phyloP scores from a whole-genome alignment of 1,140 invertebrate species.

The Metopolophium dirhodum region DNA sequence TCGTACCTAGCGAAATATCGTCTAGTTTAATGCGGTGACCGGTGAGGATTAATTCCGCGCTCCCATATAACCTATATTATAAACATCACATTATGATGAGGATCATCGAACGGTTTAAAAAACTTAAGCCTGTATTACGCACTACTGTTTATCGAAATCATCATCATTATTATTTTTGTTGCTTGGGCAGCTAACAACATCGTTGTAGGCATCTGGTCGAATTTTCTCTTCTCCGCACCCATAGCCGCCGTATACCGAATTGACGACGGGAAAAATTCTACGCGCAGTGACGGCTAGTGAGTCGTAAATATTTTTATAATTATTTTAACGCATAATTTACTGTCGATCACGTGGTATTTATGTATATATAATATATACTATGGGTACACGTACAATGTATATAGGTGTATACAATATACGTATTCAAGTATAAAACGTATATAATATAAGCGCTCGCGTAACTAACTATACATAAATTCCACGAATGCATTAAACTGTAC shows the following conservation, averaged over 20 bases:
- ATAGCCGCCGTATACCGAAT: neutral
- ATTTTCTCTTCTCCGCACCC: neutral
- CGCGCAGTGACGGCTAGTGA: neutral
- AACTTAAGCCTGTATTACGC: neutral
- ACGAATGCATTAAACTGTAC: neutral
- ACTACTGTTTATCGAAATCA: neutral
- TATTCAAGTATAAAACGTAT: neutral
- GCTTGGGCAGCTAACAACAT: neutral
- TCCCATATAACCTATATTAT: neutral
- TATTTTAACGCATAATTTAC: slow-evolving; percentile 54
- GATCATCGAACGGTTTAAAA: neutral
- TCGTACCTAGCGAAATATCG: neutral
- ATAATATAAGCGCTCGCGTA: neutral
- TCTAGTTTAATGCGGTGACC: neutral
- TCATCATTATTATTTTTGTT: neutral
- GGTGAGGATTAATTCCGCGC: neutral
- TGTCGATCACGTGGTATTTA: slow-evolving; percentile 10
- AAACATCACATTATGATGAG: neutral
- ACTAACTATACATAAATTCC: slow-evolving; percentile 13
- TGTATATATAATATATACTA: neutral
- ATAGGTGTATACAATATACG: neutral
- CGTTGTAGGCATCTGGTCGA: neutral
- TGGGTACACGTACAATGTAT: neutral
- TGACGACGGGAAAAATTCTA: neutral
- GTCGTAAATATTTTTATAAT: slow-evolving; percentile 5